Evolutionary conservation across 2,888 invertebrate genomes (phyloP), one percentile per base, ranked within the genome.

Genomic region (Drosophila nr. perissopoda): DNA sequence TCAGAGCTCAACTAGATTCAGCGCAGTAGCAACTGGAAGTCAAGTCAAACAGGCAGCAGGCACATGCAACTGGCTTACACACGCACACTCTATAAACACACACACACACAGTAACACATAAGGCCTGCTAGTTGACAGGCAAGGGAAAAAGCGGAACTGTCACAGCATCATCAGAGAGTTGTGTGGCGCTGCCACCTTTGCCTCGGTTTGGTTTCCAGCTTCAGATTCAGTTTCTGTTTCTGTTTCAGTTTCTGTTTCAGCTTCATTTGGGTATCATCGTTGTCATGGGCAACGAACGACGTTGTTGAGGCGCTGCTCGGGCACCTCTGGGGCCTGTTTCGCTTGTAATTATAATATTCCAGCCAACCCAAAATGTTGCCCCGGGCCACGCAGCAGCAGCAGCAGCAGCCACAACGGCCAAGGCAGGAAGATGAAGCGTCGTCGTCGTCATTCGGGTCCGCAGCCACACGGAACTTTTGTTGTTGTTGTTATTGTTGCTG

Each of bases 321-420:
- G 74, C 81, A 81, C 80, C 89, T 82, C 71, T 76, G 90, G 87
- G 87, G 87, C 87, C 89, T 90, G 89, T 83, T 88, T 88, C 87
- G 90, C 87, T 90, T 90, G 87, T 88, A 88, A 88, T 88, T 88
- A 88, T 88, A 88, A 88, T 88, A 88, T 88, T 88, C 87, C 90
- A 88, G 82, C 87, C 87, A 88, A 89, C 87, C 87, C 90, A 88
- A 90, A 88, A 88, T 76, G 69, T 77, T 59, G 87, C 87, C 72
- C 10, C 52, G 21, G 75, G 89, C 74, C 62, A 59, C 56, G 70
- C 76, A 76, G 70, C 73, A 60, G 73, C 74, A 67, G 69, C 76
- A 49, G 31, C 78, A 65, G 60, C 63, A 46, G 62, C 63, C 56
- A 33, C 79, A 79, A 21, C 73, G 63, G 51, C 67, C 69, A 65